phyloP scores from a whole-genome alignment of 2,888 invertebrate species.

The Arctia plantaginis region DNA sequence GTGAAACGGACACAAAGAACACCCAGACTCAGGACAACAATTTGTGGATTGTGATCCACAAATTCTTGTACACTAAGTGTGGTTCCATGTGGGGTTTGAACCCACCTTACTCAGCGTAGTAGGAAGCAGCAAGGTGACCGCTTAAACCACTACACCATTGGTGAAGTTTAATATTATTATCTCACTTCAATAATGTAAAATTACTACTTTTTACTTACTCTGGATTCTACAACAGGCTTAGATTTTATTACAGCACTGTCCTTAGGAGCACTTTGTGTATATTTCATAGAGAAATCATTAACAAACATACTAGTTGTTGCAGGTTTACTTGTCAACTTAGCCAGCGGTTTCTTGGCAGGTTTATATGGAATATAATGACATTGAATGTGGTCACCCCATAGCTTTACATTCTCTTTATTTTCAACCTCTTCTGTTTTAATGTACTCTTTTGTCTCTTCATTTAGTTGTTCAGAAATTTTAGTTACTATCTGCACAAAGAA shows the following conservation, averaged over 20 bases:
- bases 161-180: background rate
- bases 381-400: slow-evolving; percentile 82
- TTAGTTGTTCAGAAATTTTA: slow-evolving; percentile 76
- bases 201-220: slow-evolving; percentile 58
- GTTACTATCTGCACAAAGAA: slow-evolving; percentile 75
- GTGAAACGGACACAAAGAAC: no score
- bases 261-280: slow-evolving; percentile 54
- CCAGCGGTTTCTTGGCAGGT: slow-evolving; percentile 71
- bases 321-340: slow-evolving; percentile 73
- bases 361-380: slow-evolving; percentile 77
- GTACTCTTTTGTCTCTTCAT: slow-evolving; percentile 80
- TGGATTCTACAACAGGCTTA: slow-evolving; percentile 51
- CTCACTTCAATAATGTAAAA: background rate
- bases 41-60: no score
- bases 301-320: slow-evolving; percentile 74
- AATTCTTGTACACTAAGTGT: no score
- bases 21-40: no score
- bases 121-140: no score
- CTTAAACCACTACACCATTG: no score
- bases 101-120: no score
- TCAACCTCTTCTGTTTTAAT: slow-evolving; percentile 72
- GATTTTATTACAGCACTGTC: slow-evolving; percentile 37
- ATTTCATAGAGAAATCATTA: slow-evolving; percentile 84
- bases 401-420: slow-evolving; percentile 69
- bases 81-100: no score